Evolutionary conservation across 2,888 invertebrate species (phyloP).

Genomic region (Mesoligia furuncula): DNA sequence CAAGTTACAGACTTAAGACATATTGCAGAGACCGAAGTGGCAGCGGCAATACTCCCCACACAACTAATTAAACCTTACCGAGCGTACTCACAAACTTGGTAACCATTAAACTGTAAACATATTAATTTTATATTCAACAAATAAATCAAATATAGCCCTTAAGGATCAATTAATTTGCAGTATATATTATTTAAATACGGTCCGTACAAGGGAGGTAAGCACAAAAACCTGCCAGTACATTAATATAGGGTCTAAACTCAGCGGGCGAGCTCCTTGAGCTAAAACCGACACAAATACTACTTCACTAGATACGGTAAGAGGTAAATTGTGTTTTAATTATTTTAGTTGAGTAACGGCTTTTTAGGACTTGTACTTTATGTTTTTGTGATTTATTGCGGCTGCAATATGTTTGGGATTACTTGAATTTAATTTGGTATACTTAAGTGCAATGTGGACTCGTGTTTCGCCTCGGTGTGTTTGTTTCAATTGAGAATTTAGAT

Average conservation of each 20-base stretch:
- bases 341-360: slow-evolving; percentile 29
- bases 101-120: slow-evolving; percentile 20
- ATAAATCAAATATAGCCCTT: slow-evolving; percentile 41
- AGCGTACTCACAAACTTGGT: slow-evolving; percentile 2
- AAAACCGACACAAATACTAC: slow-evolving; percentile 33
- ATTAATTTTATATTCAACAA: slow-evolving; percentile 40
- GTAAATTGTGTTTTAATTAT: slow-evolving; percentile 56
- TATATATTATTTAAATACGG: slow-evolving; percentile 23
- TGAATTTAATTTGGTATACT: slow-evolving; percentile 22
- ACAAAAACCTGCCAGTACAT: slow-evolving; percentile 42
- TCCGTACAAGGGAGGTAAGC: slow-evolving; percentile 23
- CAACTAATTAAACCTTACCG: slow-evolving; percentile 21
- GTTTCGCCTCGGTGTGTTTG: neutral
- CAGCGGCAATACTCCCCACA: neutral
- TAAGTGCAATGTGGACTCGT: neutral
- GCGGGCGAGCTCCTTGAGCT: slow-evolving; percentile 60
- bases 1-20: neutral
- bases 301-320: slow-evolving; percentile 38
- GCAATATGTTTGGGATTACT: slow-evolving; percentile 18
- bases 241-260: slow-evolving; percentile 43
- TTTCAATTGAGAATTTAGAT: slow-evolving; percentile 10
- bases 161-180: slow-evolving; percentile 53
- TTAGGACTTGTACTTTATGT: slow-evolving; percentile 20
- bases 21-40: neutral
- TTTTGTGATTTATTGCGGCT: slow-evolving; percentile 38